Percentiles rank a stretch among this genome's conserved stretches.
phyloP scores from a whole-genome alignment of 1,140 invertebrate genomes.

The Hetaerina americana region DNA sequence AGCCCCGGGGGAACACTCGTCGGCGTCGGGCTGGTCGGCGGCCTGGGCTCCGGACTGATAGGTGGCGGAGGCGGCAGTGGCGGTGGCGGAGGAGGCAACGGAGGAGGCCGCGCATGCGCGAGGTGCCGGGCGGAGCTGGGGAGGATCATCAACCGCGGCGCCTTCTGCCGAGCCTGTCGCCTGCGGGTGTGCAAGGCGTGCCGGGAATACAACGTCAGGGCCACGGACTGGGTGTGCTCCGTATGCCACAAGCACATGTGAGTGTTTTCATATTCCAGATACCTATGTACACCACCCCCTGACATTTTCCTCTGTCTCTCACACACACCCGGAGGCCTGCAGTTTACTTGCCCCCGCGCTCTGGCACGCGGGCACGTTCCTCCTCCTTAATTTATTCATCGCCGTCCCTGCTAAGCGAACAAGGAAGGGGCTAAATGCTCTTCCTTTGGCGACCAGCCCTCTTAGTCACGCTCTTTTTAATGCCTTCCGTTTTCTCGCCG shows the following conservation, averaged over 20 bases:
- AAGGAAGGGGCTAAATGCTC: too few relatives aligned
- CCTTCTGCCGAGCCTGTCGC: conserved; percentile 50
- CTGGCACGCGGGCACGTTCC: too few relatives aligned
- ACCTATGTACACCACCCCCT: background rate
- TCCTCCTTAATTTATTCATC: too few relatives aligned
- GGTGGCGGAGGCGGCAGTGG: conserved; percentile 25
- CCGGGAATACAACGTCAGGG: conserved; percentile 42
- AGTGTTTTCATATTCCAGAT: conserved; percentile 29
- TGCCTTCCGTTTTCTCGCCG: too few relatives aligned
- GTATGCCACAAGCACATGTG: conserved; percentile 63
- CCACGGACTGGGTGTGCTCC: conserved; percentile 56
- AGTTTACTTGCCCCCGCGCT: too few relatives aligned
- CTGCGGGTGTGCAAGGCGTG: conserved; percentile 60
- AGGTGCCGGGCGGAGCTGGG: conserved; percentile 55
- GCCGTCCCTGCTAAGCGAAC: too few relatives aligned
- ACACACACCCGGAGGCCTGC: too few relatives aligned
- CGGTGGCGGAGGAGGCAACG: conserved; percentile 24
- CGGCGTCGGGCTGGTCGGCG: background rate
- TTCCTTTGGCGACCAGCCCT: too few relatives aligned
- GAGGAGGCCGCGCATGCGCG: conserved; percentile 42
- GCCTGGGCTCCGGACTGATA: background rate
- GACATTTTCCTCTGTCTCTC: too few relatives aligned
- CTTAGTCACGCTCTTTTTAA: too few relatives aligned
- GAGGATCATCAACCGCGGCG: conserved; percentile 59
- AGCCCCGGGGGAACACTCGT: background rate